These are phyloP conservation scores for Stegodyphus dumicola DNA, from an alignment of 1,140 invertebrate species.

Conservation along the genomic window DNA sequence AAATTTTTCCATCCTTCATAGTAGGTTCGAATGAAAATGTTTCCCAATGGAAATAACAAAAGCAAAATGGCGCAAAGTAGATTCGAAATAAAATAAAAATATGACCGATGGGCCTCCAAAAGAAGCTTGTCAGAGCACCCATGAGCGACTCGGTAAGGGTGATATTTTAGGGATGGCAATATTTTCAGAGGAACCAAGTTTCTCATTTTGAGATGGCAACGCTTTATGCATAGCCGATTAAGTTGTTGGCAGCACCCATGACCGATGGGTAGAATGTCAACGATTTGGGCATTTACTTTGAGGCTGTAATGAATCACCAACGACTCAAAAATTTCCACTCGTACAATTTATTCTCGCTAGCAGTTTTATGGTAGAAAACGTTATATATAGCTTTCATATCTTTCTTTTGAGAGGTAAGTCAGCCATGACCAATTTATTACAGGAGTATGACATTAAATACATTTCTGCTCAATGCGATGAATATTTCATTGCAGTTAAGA, in stretches of 20 bases:
- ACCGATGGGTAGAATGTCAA: conserved; percentile 32
- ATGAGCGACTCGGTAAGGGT: conserved; percentile 14
- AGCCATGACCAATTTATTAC: conserved; percentile 13
- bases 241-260: conserved; percentile 26
- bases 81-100: neutral
- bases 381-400: conserved; percentile 13
- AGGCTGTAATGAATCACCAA: conserved; percentile 39
- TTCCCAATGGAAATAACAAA: neutral
- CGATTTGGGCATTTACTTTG: conserved; percentile 19
- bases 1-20: conserved; percentile 25
- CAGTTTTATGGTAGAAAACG: neutral
- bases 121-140: conserved; percentile 39
- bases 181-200: too few species aligned
- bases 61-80: neutral
- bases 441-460: conserved; percentile 17
- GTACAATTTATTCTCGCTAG: conserved; percentile 22
- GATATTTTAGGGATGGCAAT: neutral
- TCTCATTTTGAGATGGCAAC: conserved; percentile 17
- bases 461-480: conserved; percentile 17
- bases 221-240: conserved; percentile 47
- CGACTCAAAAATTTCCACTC: conserved; percentile 13
- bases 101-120: conserved; percentile 33
- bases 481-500: conserved; percentile 26
- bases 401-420: conserved; percentile 15
- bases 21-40: conserved; percentile 21